Conservation (phyloP, 2,888 invertebrate genomes). For the Piscicola geometra region DNA sequence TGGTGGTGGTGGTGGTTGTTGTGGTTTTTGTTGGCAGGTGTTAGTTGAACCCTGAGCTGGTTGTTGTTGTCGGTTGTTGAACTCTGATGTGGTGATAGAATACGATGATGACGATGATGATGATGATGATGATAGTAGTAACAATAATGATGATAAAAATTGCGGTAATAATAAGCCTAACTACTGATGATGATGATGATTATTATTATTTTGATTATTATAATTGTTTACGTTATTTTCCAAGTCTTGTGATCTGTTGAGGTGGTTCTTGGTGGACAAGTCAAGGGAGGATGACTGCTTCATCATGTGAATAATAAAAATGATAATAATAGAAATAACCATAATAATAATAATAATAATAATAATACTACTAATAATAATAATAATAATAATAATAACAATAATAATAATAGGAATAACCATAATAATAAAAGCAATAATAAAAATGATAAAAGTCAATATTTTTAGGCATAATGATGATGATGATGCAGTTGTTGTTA, state of each 20-base stretch:
- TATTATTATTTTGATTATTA: neutral
- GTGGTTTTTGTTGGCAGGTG: neutral
- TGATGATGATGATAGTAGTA: neutral
- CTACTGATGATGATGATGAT: neutral
- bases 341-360: neutral
- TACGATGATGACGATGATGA: neutral
- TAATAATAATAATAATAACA: conserved; percentile 9
- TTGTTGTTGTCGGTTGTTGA: neutral
- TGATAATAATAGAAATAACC: neutral
- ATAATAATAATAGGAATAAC: neutral
- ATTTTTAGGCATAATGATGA: too few species aligned
- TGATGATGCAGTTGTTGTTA: too few species aligned
- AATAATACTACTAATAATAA: neutral
- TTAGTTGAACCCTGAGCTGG: neutral
- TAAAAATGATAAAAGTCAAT: neutral
- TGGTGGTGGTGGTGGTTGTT: conserved; percentile 2
- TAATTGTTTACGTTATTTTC: neutral
- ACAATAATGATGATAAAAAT: conserved; percentile 11
- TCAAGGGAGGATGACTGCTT: neutral
- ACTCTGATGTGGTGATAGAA: neutral
- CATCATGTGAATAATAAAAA: neutral
- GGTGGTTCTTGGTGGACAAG: conserved; percentile 1
- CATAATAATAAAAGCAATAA: neutral
- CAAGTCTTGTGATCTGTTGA: neutral
- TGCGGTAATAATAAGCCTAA: neutral